Base-by-base conservation (phyloP, 2,888 invertebrate genomes). In the Mythimna vitellina region DNA sequence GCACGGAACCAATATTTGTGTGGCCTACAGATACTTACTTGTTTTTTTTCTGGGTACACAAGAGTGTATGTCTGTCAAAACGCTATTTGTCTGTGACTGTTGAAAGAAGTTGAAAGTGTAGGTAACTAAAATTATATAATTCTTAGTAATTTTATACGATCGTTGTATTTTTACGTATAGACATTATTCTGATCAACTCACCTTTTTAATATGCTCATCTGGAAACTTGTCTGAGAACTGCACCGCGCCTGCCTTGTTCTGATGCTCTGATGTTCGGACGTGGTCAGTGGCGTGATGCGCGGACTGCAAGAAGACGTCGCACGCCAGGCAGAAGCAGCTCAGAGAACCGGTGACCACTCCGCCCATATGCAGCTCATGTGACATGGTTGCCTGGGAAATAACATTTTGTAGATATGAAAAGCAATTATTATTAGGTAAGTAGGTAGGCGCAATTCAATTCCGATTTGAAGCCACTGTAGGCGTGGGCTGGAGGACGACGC, bases 201-300 rank as follows among this genome's bases (percentile, higher is more conserved):
- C 93, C 90, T 91, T 92, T 62, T 91, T 82, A 46, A 93, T 89
- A 25, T 85, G 73, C 64, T 93, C 90, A 65, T 86, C 81, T 56
- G 87, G 79, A 77, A 87, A 91, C 62, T 89, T 90, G 4, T 91
- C 89, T 2, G 87, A 65, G 58, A 87, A 88, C 1, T 76, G 70
- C 5, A 84, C 75, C 4, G 75, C 49, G 2, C 63, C 63, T 3
- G 91, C 72, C 3, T 83, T 88, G 1, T 82, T 76, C n/a, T 64
- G 67, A 73, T 93, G 93, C 0, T 57, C 56, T 0, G 79, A 46
- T 6, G 76, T 80, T 6, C 32, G 49, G 0, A 87, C 66, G 46
- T 89, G 88, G 3, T 79, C 68, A 12, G 78, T 80, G 4, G 76
- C 82, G 14, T 82, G 82, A 3, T 81, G 80, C 1, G 85, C 82